Percentiles rank a stretch among this genome's conserved stretches.
phyloP scores from a whole-genome alignment of 2,113 vertebrate species.

The Ursus arctos region DNA sequence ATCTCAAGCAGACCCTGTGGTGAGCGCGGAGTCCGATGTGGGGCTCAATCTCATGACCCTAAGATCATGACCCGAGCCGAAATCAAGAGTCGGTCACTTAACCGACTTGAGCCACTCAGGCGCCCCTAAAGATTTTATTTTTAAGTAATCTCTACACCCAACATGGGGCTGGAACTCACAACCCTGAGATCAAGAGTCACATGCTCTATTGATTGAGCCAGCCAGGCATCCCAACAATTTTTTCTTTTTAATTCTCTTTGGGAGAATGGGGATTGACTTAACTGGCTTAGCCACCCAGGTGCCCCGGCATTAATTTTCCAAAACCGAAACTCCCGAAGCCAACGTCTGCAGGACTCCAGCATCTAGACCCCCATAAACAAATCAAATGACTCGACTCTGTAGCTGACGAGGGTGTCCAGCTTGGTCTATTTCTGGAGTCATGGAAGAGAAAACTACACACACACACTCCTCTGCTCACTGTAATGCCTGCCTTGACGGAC shows the following conservation, averaged over 20 bases:
- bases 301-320: conserved; percentile 17
- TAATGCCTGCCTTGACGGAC: neutral
- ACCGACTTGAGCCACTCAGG: neutral
- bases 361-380: conserved; percentile 40
- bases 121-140: neutral
- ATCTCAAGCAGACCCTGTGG: neutral
- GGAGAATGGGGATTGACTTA: neutral
- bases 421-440: conserved; percentile 34
- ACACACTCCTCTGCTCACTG: neutral
- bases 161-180: neutral
- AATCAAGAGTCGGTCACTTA: neutral
- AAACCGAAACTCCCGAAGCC: neutral
- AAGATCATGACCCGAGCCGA: neutral
- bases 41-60: neutral
- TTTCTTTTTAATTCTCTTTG: neutral
- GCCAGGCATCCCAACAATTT: neutral
- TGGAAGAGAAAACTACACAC: conserved; percentile 10
- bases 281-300: neutral
- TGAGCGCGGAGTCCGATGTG: neutral
- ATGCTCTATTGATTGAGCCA: neutral
- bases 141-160: neutral
- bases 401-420: conserved; percentile 16
- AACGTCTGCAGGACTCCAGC: neutral
- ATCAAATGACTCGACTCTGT: conserved; percentile 1
- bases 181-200: neutral